Percentiles rank a stretch among this genome's conserved stretches.
Conservation (phyloP, 1,140 invertebrate species). For the Gryllus bimaculatus region DNA sequence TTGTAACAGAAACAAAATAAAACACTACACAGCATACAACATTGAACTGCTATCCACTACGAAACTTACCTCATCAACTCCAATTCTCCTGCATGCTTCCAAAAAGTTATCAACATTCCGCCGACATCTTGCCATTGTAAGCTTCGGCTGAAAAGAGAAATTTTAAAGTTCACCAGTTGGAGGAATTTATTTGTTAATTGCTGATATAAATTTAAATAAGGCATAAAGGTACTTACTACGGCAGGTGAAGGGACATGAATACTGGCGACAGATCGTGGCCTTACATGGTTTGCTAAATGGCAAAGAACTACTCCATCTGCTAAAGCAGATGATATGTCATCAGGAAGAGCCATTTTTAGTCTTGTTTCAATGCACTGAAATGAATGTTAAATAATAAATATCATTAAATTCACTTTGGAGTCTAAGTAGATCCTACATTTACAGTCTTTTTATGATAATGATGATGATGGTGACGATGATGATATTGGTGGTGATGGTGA, state of each 20-base stretch:
- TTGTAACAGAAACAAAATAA: neutral
- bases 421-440: too few species aligned
- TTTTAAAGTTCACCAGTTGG: neutral
- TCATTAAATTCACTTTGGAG: neutral
- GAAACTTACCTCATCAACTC: slow-evolving; percentile 81
- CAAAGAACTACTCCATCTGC: slow-evolving; percentile 88
- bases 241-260: slow-evolving; percentile 91
- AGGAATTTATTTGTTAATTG: too few species aligned
- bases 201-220: neutral
- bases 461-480: too few species aligned
- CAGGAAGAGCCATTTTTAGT: slow-evolving; percentile 79
- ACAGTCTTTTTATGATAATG: too few species aligned
- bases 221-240: slow-evolving; percentile 56
- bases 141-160: slow-evolving; percentile 65
- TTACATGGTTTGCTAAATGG: slow-evolving; percentile 85
- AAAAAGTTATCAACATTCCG: slow-evolving; percentile 93
- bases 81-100: slow-evolving; percentile 85
- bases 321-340: slow-evolving; percentile 75
- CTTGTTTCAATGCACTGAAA: slow-evolving; percentile 77
- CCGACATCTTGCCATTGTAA: slow-evolving; percentile 85
- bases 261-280: slow-evolving; percentile 78
- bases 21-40: slow-evolving; percentile 4
- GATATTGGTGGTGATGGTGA: too few species aligned
- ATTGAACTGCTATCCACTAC: neutral
- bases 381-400: slow-evolving; percentile 12